phyloP scores from a whole-genome alignment of 2,797 vertebrate genomes.

The Muscicapa comitata region DNA sequence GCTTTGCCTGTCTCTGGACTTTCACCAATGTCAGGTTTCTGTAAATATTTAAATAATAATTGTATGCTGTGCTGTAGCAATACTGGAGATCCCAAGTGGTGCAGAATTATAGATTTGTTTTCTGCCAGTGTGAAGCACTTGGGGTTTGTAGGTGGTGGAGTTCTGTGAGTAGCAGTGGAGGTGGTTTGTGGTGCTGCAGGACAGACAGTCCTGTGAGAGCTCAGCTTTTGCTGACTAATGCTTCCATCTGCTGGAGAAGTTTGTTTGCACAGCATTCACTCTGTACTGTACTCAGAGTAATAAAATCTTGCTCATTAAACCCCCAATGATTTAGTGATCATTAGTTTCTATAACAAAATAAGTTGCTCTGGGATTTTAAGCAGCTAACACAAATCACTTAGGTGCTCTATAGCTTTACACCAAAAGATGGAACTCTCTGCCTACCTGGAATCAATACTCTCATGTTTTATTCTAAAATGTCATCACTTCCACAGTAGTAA shows the following conservation, averaged over 20 bases:
- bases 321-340: neutral
- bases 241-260: conserved; percentile 49
- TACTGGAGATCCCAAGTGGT: neutral
- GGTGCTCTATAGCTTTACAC: neutral
- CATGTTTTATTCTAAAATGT: neutral
- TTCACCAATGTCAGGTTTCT: neutral
- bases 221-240: neutral
- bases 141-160: neutral
- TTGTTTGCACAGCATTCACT: neutral
- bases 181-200: neutral
- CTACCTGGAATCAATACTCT: neutral
- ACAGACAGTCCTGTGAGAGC: neutral
- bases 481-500: neutral
- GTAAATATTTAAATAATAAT: neutral
- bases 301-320: neutral
- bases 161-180: neutral
- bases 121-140: neutral
- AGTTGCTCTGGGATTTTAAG: neutral
- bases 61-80: neutral
- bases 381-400: neutral
- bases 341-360: neutral
- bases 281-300: neutral
- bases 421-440: neutral
- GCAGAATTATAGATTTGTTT: neutral
- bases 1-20: neutral